Evolutionary conservation across 2,888 invertebrate species (phyloP).

Genomic region (Drosophila kokeensis): DNA sequence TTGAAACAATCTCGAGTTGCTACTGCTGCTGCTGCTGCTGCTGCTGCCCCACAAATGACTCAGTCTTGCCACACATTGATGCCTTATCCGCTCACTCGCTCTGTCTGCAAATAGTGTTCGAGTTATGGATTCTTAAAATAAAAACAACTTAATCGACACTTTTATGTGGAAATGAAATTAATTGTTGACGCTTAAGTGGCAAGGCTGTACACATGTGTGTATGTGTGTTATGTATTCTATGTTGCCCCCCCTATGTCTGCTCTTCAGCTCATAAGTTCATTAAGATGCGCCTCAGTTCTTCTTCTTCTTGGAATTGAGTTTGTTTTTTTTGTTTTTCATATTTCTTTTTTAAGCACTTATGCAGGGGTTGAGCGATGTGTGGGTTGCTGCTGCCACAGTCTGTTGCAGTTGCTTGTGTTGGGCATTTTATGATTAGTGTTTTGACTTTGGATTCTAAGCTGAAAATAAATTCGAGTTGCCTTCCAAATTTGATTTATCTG

Average conservation of each 20-base stretch:
- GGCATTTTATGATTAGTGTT: constrained; percentile 40
- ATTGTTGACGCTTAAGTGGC: constrained; percentile 70
- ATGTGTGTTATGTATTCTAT: constrained; percentile 20
- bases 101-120: constrained; percentile 22
- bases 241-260: constrained; percentile 9
- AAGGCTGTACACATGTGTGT: constrained; percentile 25
- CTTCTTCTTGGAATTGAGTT: constrained; percentile 31
- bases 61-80: constrained; percentile 2
- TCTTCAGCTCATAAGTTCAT: constrained; percentile 59
- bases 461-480: constrained; percentile 27
- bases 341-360: constrained; percentile 1
- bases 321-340: not conserved
- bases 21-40: not conserved
- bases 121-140: constrained; percentile 53
- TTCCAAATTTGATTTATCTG: constrained; percentile 63
- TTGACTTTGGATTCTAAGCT: constrained; percentile 39
- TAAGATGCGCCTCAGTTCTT: constrained; percentile 39
- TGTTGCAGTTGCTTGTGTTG: constrained; percentile 45
- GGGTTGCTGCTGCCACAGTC: constrained; percentile 1
- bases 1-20: constrained; percentile 30
- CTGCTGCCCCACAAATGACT: constrained; percentile 46
- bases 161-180: constrained; percentile 56
- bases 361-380: constrained; percentile 23
- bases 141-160: constrained; percentile 75
- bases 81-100: not conserved